Base-by-base conservation (phyloP, 2,888 invertebrate species). In the Acanthosepion esculentum region DNA sequence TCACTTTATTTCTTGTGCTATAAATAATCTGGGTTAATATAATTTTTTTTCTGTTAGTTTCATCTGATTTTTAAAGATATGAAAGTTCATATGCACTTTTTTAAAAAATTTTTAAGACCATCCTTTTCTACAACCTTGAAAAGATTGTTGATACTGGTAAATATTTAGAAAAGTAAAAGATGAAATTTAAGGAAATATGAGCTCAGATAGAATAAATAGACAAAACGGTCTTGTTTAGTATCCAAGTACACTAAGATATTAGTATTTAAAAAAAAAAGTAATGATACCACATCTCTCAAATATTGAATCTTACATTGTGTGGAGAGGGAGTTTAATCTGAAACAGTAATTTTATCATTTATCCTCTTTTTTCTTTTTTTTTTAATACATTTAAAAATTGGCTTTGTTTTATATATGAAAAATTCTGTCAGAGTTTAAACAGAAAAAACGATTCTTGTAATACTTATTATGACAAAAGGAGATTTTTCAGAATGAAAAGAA, bases 381-480 rank as follows among this genome's bases (percentile, higher is more conserved):
- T 78, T 7, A 64, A 64, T 29, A 64, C 4, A n/a, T 78, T 29
- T n/a, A 78, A 78, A 78, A 78, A 2, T n/a, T 78, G 78, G n/a
- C 78, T 78, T 78, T 78, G 78, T 33, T 78, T 15, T 33, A n/a
- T 12, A 15, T 6, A 29, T 55, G 4, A 20, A 20, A 6, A 4
- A 55, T 15, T 15, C 53, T 4, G 20, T 20, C 78, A 78, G 64
- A 64, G 64, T 64, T 64, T 23, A 26, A 64, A 64, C 7, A 64
- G 26, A 26, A 64, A 64, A 23, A 78, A 78, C 33, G 33, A 15
- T 78, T 15, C 12, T 15, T 12, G 12, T 78, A 78, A 78, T 78
- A 78, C 78, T 78, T 78, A 78, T n/a, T n/a, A 78, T n/a, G 29
- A n/a, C n/a, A 78, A 78, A 78, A 78, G 78, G 78, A 78, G 78